Percentiles rank a stretch among this genome's conserved stretches.
phyloP scores from a whole-genome alignment of 2,113 vertebrate genomes.

The Prionailurus viverrinus region DNA sequence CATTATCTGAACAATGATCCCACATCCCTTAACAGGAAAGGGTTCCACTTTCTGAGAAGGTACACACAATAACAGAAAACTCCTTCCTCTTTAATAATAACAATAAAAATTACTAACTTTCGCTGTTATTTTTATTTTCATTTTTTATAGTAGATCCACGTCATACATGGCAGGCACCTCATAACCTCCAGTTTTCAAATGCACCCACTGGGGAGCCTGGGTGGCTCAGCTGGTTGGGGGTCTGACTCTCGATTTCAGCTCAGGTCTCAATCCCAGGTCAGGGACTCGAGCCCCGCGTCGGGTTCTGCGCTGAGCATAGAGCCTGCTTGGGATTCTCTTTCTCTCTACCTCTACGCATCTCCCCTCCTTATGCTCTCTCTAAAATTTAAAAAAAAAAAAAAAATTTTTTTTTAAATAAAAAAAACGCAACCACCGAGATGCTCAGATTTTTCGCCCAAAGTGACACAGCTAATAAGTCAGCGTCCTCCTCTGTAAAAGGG shows the following conservation, averaged over 20 bases:
- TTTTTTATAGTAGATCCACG: background rate
- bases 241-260: too few species aligned
- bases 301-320: too few species aligned
- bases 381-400: too few species aligned
- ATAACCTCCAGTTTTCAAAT: background rate
- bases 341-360: too few species aligned
- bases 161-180: background rate
- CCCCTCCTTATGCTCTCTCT: too few species aligned
- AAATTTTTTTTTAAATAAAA: too few species aligned
- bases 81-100: background rate
- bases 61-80: background rate
- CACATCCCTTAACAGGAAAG: background rate
- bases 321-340: too few species aligned
- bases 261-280: too few species aligned
- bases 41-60: background rate
- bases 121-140: background rate
- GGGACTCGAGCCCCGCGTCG: too few species aligned
- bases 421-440: background rate
- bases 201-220: background rate
- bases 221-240: too few species aligned
- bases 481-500: background rate
- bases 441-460: background rate
- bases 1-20: background rate
- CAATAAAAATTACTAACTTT: background rate
- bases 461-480: background rate